These are phyloP conservation scores for Tenthredo livida DNA, from an alignment of 2,888 invertebrate species.

Conservation along the genomic window DNA sequence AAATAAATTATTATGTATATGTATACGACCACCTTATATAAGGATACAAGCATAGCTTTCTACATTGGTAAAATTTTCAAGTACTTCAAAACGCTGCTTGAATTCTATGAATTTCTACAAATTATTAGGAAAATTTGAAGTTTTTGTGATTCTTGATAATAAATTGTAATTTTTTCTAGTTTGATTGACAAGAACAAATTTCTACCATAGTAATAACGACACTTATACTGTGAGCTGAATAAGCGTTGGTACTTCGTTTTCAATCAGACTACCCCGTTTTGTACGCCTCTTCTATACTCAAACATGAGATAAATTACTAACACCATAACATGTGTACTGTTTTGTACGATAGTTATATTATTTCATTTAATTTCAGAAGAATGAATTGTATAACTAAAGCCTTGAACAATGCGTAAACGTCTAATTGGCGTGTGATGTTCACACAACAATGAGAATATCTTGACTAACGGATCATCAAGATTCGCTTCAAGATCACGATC, in stretches of 20 bases:
- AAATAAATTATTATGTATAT: too few relatives aligned
- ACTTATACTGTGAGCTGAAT: neutral
- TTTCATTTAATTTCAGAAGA: neutral
- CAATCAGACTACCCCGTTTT: neutral
- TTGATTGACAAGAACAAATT: too few relatives aligned
- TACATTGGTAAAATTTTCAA: too few relatives aligned
- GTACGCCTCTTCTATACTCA: neutral
- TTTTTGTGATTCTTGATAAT: too few relatives aligned
- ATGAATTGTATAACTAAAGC: constrained; percentile 9
- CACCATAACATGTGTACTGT: neutral
- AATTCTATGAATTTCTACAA: too few relatives aligned
- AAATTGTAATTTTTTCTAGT: too few relatives aligned
- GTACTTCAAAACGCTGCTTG: too few relatives aligned
- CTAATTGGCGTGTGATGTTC: constrained; percentile 67
- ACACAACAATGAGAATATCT: constrained; percentile 63
- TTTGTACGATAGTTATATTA: neutral
- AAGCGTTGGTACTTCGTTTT: neutral
- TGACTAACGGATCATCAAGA: constrained; percentile 46
- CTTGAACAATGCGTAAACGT: constrained; percentile 60
- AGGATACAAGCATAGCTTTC: too few relatives aligned
- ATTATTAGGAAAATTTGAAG: too few relatives aligned
- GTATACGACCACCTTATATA: too few relatives aligned
- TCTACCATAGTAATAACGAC: too few relatives aligned
- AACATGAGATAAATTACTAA: neutral
- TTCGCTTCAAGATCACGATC: constrained; percentile 53